phyloP scores from a whole-genome alignment of 2,113 vertebrate genomes.

The Syrmaticus mikado region DNA sequence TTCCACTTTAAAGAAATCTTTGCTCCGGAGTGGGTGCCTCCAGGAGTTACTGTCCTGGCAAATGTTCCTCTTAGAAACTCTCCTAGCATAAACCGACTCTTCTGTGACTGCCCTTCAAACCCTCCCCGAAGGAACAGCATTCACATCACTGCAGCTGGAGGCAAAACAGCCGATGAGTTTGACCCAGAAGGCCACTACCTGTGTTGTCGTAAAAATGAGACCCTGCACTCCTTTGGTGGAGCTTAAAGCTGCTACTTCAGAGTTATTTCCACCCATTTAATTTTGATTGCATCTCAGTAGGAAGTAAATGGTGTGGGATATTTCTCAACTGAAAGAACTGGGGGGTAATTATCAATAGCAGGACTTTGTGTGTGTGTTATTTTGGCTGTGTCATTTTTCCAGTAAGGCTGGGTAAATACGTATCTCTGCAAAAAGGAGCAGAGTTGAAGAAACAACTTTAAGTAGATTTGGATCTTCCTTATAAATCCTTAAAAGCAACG shows the following conservation, averaged over 20 bases:
- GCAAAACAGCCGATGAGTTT: neutral
- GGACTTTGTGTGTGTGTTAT: neutral
- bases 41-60: neutral
- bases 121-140: neutral
- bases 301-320: constrained; percentile 24
- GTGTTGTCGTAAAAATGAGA: constrained; percentile 49
- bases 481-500: neutral
- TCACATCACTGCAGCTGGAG: neutral
- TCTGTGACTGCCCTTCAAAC: neutral
- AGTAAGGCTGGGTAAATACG: neutral
- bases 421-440: neutral
- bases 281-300: constrained; percentile 67
- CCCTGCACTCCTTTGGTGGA: neutral
- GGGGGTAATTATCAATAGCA: constrained; percentile 44
- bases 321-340: constrained; percentile 33
- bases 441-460: neutral
- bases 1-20: neutral
- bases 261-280: constrained; percentile 66
- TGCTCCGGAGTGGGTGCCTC: neutral
- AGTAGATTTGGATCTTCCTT: neutral
- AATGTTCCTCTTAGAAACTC: neutral
- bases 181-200: constrained; percentile 19
- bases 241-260: constrained; percentile 43
- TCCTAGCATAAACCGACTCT: neutral
- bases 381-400: neutral